phyloP scores from a whole-genome alignment of 2,797 vertebrate genomes.

The Sebastes minor region DNA sequence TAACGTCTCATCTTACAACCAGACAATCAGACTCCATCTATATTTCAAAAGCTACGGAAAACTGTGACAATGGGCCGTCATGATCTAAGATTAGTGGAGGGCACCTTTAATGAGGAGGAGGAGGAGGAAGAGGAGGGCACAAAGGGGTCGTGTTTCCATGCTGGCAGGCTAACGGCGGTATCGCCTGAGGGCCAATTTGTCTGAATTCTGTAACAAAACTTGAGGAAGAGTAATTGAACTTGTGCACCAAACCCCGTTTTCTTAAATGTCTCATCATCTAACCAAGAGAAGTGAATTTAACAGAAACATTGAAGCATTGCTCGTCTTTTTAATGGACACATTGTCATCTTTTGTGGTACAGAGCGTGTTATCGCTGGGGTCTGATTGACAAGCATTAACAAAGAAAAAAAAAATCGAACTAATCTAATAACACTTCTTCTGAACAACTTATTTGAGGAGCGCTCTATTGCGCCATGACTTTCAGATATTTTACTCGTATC shows the following conservation, averaged over 20 bases:
- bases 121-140: constrained; percentile 44
- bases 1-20: constrained; percentile 70
- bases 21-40: constrained; percentile 78
- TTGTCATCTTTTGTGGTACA: background rate
- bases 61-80: constrained; percentile 68
- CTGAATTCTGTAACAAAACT: constrained; percentile 30
- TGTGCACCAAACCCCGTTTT: background rate
- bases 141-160: constrained; percentile 34
- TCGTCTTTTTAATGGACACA: background rate
- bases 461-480: background rate
- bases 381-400: background rate
- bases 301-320: background rate
- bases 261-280: background rate
- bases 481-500: background rate
- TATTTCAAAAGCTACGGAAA: constrained; percentile 79
- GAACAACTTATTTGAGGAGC: background rate
- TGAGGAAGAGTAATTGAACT: constrained; percentile 31
- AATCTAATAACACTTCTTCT: background rate
- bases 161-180: constrained; percentile 23
- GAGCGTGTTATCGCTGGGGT: background rate
- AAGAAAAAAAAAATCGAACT: background rate
- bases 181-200: constrained; percentile 58
- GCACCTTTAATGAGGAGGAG: constrained; percentile 61
- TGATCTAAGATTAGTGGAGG: constrained; percentile 72
- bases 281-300: background rate